Percentiles rank a stretch among this genome's conserved stretches.
phyloP scores from a whole-genome alignment of 2,797 vertebrate genomes.

The Myotis planiceps region DNA sequence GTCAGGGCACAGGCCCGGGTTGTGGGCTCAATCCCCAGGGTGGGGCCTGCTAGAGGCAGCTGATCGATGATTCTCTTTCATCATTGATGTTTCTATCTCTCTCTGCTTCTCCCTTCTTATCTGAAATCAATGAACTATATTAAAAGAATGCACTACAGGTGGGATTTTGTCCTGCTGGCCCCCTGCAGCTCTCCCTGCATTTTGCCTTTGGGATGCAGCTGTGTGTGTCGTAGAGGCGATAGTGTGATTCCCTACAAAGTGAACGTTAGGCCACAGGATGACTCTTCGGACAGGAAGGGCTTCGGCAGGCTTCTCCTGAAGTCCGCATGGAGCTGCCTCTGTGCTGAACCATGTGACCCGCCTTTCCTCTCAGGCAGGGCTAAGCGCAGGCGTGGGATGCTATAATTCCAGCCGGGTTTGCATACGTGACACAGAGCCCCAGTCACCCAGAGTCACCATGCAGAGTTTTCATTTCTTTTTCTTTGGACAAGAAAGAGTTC shows the following conservation, averaged over 20 bases:
- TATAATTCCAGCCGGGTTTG: not conserved
- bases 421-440: not conserved
- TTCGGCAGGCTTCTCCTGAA: conserved; percentile 15
- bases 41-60: too few relatives aligned
- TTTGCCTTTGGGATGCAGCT: not conserved
- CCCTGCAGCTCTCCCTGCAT: not conserved
- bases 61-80: too few relatives aligned
- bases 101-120: too few relatives aligned
- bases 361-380: not conserved
- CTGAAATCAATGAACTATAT: not conserved
- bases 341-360: not conserved
- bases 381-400: not conserved
- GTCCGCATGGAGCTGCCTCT: not conserved
- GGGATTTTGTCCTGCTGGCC: not conserved
- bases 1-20: too few relatives aligned
- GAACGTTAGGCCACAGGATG: not conserved
- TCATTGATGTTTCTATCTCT: too few relatives aligned
- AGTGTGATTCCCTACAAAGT: not conserved
- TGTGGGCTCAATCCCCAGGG: too few relatives aligned
- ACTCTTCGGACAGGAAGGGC: not conserved
- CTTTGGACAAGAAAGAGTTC: not conserved
- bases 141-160: not conserved
- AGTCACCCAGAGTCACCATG: not conserved
- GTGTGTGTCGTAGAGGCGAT: not conserved
- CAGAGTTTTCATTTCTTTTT: not conserved